Evolutionary conservation across 1,140 invertebrate species (phyloP), one percentile per base, ranked within the genome.

Genomic region (Pemphigus obesinymphae): DNA sequence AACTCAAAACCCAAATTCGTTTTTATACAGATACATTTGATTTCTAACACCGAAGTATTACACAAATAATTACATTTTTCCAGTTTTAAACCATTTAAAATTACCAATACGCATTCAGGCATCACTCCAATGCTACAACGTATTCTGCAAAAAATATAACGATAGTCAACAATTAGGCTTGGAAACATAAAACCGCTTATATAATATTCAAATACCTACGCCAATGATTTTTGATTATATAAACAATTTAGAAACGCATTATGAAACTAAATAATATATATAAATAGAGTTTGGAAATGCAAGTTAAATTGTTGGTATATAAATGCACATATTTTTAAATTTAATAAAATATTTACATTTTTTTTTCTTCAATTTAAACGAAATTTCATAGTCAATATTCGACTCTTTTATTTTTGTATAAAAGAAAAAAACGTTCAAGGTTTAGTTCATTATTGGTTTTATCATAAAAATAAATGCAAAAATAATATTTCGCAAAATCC

Each of bases 401-500:
- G 10, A 23, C 3, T 37, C 61, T 15, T 20, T 50, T 20, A 29
- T 40, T 68, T 13, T 58, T 58, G 55, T 29, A 31, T 31, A 6
- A 31, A 23, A 8, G 2, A 68, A 63, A 40, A 70, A 43, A 70
- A 43, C 1, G 6, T 43, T 23, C 11, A 26, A 58, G 23, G 15
- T 58, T 58, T 13, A 15, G 34, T 70, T 70, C 37, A 7, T 70
- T 70, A 70, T 43, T 40, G 13, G 37, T 26, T 70, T 26, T 43
- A 70, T 70, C n/a, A 70, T 70, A 70, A 45, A 45, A 23, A 70
- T n/a, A 70, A 45, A 70, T 45, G 23, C 43, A 29, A 66, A 45
- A 70, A 70, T 70, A 15, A 70, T 45, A 70, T 45, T 43, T 43
- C 23, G 8, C n/a, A n/a, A n/a, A 29, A 26, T 70, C 23, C 23